These are phyloP conservation scores for Agriopis leucophaearia DNA, from an alignment of 2,888 invertebrate genomes.

Conservation along the genomic window DNA sequence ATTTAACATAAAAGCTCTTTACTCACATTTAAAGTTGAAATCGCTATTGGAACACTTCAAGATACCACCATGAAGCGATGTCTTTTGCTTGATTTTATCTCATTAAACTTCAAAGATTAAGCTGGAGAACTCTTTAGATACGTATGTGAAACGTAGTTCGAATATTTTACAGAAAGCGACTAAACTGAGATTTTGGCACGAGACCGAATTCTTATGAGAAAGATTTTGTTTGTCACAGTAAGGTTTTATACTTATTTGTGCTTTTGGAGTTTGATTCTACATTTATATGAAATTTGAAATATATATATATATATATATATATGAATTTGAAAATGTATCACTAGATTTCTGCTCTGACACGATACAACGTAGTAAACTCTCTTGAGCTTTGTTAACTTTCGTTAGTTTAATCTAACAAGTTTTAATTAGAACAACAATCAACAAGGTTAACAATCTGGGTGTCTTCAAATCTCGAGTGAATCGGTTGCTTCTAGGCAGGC, in stretches of 20 bases:
- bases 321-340: too few relatives aligned
- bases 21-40: slow-evolving; percentile 24
- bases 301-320: too few relatives aligned
- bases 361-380: too few relatives aligned
- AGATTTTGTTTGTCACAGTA: slow-evolving; percentile 29
- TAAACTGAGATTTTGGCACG: slow-evolving; percentile 35
- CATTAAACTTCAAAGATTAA: slow-evolving; percentile 27
- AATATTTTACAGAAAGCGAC: slow-evolving; percentile 23
- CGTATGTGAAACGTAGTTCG: slow-evolving; percentile 21
- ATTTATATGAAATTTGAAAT: background rate
- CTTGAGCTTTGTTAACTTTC: too few relatives aligned
- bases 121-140: slow-evolving; percentile 14
- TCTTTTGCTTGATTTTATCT: slow-evolving; percentile 33
- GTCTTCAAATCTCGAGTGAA: too few relatives aligned
- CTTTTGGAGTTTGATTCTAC: slow-evolving; percentile 1
- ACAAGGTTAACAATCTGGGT: too few relatives aligned
- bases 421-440: too few relatives aligned
- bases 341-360: too few relatives aligned
- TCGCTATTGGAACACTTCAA: slow-evolving; percentile 12
- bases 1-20: background rate
- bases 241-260: slow-evolving; percentile 1
- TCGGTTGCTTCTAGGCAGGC: too few relatives aligned
- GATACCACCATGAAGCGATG: slow-evolving; percentile 15
- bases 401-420: too few relatives aligned
- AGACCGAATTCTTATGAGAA: slow-evolving; percentile 33